Conservation (phyloP, 2,797 vertebrate species). For the Myotis vivesi region DNA sequence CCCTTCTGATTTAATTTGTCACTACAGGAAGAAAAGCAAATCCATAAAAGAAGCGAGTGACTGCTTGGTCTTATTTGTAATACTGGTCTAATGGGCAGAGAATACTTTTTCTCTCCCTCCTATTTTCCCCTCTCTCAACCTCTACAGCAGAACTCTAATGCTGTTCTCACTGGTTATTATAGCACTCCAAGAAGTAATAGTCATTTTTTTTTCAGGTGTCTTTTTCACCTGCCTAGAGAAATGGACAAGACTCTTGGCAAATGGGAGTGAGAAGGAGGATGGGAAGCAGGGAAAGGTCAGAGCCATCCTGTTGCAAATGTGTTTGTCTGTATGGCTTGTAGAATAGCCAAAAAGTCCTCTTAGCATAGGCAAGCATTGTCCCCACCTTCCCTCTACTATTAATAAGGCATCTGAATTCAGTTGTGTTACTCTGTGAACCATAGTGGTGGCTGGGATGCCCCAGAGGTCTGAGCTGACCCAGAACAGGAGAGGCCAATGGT, state of each 20-base stretch:
- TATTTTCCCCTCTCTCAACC: background rate
- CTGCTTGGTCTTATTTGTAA: background rate
- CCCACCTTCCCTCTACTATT: background rate
- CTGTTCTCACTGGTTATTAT: background rate
- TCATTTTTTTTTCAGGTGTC: constrained; percentile 27
- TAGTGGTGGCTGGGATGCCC: background rate
- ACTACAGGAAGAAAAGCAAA: background rate
- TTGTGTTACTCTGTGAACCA: background rate
- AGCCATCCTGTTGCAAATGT: background rate
- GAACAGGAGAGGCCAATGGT: background rate
- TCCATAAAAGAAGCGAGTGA: background rate
- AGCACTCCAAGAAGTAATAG: constrained; percentile 35
- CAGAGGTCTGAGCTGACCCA: background rate
- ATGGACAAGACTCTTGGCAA: background rate
- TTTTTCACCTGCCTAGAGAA: constrained; percentile 21
- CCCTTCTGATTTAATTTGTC: constrained; percentile 9
- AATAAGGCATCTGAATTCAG: background rate
- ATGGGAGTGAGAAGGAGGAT: background rate
- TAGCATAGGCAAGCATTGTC: background rate
- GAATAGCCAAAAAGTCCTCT: constrained; percentile 11
- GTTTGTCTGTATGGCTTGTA: background rate
- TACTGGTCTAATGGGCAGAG: background rate
- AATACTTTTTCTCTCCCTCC: background rate
- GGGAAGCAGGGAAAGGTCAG: background rate
- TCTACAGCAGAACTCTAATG: background rate